These are phyloP conservation scores for Actinernus sp. DNA, from an alignment of 92 coral and sea anemone species.

Conservation along the genomic window DNA sequence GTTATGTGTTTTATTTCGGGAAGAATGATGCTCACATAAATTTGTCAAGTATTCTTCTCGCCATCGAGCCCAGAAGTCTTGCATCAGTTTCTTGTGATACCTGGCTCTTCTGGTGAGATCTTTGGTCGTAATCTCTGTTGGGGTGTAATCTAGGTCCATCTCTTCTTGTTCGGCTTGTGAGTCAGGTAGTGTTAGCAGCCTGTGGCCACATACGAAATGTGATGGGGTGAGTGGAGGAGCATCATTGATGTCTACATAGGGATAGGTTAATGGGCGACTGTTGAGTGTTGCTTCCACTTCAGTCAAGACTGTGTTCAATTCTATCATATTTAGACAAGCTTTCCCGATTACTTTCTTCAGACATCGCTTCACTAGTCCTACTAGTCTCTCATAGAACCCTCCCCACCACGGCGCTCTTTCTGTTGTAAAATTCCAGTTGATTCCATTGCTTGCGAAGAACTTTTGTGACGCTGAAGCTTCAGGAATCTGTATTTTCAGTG, in stretches of 20 bases:
- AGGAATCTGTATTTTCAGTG: constrained; percentile 12
- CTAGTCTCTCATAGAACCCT: constrained; percentile 33
- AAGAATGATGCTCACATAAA: too few species aligned
- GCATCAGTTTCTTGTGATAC: constrained; percentile 19
- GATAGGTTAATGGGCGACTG: constrained; percentile 26
- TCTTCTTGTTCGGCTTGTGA: not conserved
- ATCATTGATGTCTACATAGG: constrained; percentile 17
- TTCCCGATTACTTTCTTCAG: constrained; percentile 33
- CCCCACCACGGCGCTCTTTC: constrained; percentile 56
- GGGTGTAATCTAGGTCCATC: constrained; percentile 8
- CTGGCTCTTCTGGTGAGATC: constrained; percentile 19
- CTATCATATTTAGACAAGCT: constrained; percentile 23
- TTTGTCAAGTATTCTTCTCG: too few species aligned
- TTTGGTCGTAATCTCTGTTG: constrained; percentile 4
- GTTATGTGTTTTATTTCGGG: too few species aligned
- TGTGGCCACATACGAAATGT: constrained; percentile 29
- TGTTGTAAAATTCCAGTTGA: constrained; percentile 34
- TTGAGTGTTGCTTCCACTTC: constrained; percentile 24
- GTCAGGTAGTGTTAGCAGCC: constrained; percentile 23
- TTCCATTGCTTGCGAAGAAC: constrained; percentile 23
- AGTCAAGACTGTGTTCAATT: constrained; percentile 3
- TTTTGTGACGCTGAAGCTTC: constrained; percentile 19
- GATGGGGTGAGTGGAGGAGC: constrained; percentile 31
- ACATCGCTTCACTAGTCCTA: constrained; percentile 40
- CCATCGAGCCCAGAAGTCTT: constrained; percentile 11